These are phyloP conservation scores for Hydrotaea cyrtoneurina DNA, from an alignment of 2,888 invertebrate species.

Conservation along the genomic window DNA sequence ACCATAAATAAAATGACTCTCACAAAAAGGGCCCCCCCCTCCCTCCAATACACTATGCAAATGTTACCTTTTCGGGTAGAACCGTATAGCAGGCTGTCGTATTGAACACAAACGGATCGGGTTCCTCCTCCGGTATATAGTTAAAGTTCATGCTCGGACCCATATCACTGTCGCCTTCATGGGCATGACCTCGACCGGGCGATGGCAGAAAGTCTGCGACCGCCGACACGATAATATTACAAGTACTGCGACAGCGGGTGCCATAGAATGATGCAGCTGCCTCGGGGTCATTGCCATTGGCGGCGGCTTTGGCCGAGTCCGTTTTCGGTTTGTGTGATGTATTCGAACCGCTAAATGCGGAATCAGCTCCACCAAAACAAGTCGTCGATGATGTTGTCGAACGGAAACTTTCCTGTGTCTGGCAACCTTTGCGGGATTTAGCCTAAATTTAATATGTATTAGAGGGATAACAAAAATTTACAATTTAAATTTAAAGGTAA, in stretches of 20 bases:
- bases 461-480: background rate
- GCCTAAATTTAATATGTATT: conserved; percentile 29
- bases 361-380: conserved; percentile 80
- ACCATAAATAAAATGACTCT: background rate
- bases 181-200: conserved; percentile 30
- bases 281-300: conserved; percentile 16
- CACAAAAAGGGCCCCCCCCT: background rate
- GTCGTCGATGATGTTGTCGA: conserved; percentile 80
- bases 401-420: conserved; percentile 75
- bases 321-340: conserved; percentile 72
- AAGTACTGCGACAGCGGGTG: conserved; percentile 84
- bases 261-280: conserved; percentile 71
- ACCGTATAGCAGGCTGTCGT: conserved; percentile 75
- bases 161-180: conserved; percentile 7
- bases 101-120: conserved; percentile 78
- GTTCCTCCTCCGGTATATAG: conserved; percentile 69
- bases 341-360: conserved; percentile 81
- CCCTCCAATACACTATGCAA: background rate
- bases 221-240: conserved; percentile 85
- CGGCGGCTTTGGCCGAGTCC: background rate
- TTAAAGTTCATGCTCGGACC: conserved; percentile 26
- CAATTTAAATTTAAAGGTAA: background rate
- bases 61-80: conserved; percentile 76
- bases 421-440: conserved; percentile 25
- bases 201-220: conserved; percentile 79